Evolutionary conservation across 1,140 invertebrate species (phyloP), one percentile per base, ranked within the genome.

Genomic region (Frieseomelitta varia): DNA sequence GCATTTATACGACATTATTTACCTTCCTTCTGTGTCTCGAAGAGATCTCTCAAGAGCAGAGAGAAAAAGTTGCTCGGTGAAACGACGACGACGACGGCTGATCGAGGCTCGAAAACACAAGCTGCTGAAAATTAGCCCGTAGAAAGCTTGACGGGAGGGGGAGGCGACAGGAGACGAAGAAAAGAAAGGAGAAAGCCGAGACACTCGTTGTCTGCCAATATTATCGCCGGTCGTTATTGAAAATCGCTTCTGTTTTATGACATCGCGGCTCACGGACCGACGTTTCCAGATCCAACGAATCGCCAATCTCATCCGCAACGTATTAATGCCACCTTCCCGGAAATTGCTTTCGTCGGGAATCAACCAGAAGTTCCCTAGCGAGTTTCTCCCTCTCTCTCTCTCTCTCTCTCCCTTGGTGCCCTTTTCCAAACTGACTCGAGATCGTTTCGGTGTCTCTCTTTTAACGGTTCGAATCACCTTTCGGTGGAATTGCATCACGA

Each of bases 191-290:
- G 68, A 15, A 55, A 55, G 68, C 19, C n/a, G 63, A 2, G 56
- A n/a, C 30, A n/a, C 53, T 82, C 81, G 75, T 79, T 58, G 68
- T 73, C 77, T 69, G 58, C 34, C 80, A 83, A 86, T 83, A 83
- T 86, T 83, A 86, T 83, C 85, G 69, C 24, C n/a, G 27, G 51
- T 78, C 85, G 80, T 83, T 86, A 86, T 86, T 82, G 85, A 86
- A 86, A 86, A 86, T 86, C 80, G 85, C 75, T 83, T 78, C 74
- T 86, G 80, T 80, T 86, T 86, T 86, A 86, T 73, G 85, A 68
- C 56, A 84, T 84, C 68, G 80, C 81, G 27, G 71, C 39, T 34
- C 8, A n/a, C 39, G 39, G 39, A 55, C 72, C 58, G 12, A 24
- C 58, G 14, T 24, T 47, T 47, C 65, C 12, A 73, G 79, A 77